phyloP scores from a whole-genome alignment of 2,113 vertebrate genomes.

The Setophaga petechia region DNA sequence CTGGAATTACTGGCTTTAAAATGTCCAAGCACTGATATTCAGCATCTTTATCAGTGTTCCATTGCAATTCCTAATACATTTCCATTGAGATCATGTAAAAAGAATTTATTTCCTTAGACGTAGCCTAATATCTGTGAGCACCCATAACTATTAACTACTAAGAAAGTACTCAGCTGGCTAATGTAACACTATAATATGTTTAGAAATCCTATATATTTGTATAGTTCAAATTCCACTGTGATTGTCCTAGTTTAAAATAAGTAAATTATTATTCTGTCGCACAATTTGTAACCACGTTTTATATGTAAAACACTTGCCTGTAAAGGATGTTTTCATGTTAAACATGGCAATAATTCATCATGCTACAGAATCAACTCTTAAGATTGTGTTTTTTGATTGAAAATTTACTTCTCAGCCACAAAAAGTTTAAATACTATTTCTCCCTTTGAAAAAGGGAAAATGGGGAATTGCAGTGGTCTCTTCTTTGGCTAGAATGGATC shows the following conservation, averaged over 20 bases:
- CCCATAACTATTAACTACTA: background rate
- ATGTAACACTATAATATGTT: background rate
- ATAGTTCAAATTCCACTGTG: background rate
- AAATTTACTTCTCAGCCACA: background rate
- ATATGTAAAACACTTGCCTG: background rate
- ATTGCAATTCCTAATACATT: background rate
- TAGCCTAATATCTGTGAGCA: background rate
- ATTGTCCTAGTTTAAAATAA: background rate
- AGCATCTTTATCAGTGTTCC: background rate
- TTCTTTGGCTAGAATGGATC: background rate
- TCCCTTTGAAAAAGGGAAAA: background rate
- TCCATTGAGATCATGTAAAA: background rate
- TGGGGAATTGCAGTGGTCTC: background rate
- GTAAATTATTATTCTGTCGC: background rate
- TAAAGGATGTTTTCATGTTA: background rate
- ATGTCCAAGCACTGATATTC: background rate
- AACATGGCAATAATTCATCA: background rate
- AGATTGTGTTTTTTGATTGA: background rate
- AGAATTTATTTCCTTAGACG: background rate
- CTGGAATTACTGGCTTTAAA: background rate
- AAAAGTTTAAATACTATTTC: background rate
- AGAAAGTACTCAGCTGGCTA: background rate
- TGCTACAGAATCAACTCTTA: background rate
- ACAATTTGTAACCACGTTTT: background rate
- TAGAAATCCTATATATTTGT: background rate